Percentiles rank a stretch among this genome's conserved stretches.
Evolutionary conservation across 2,888 invertebrate genomes (phyloP).

Genomic region (Andrena praecox): DNA sequence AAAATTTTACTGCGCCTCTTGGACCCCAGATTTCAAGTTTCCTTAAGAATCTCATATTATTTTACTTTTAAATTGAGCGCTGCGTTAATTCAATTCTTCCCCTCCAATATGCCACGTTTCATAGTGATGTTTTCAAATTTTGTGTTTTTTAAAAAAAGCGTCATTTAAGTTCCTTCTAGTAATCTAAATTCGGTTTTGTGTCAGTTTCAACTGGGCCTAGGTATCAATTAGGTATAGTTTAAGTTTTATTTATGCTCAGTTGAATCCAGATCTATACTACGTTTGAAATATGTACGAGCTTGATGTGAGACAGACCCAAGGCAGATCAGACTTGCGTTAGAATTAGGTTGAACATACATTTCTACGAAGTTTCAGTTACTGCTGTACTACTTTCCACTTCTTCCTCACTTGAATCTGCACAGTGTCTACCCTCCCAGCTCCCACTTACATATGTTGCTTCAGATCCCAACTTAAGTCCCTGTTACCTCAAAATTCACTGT

Average conservation of each 20-base stretch:
- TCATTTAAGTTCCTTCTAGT: neutral
- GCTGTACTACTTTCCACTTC: too few species aligned
- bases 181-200: neutral
- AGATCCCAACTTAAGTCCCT: too few species aligned
- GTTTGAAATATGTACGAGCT: neutral
- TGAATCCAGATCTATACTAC: neutral
- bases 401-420: too few species aligned
- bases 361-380: neutral
- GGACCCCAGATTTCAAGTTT: neutral
- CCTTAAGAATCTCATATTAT: too few species aligned
- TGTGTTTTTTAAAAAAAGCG: neutral
- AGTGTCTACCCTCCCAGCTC: too few species aligned
- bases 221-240: too few species aligned
- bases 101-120: too few species aligned
- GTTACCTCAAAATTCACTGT: too few species aligned
- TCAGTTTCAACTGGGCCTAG: neutral
- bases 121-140: neutral
- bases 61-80: neutral
- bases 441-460: too few species aligned
- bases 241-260: too few species aligned
- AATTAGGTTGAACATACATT: neutral
- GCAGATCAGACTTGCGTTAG: neutral
- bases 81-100: neutral
- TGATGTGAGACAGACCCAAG: neutral
- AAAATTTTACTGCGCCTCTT: constrained; percentile 17